Base-by-base conservation (phyloP, 2,888 invertebrate species). In the Adelphocoris suturalis region DNA sequence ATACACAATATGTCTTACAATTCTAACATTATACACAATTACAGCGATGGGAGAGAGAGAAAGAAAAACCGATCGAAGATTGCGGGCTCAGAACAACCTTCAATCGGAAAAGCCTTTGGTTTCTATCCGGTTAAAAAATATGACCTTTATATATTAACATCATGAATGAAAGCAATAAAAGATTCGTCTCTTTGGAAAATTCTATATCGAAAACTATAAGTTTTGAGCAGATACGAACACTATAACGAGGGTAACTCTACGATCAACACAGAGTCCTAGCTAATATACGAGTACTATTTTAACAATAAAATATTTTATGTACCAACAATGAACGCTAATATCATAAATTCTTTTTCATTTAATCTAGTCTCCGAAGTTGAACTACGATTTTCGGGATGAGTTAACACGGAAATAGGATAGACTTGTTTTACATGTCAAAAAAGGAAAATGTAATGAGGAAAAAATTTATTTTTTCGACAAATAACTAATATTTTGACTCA, bases 11-110 rank as follows among this genome's bases (percentile, higher is more conserved):
- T 9, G 9, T n/a, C n/a, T 61, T 61, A n/a, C n/a, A n/a, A 61
- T 14, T 52, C 16, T 14, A 14, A 52, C 52, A 52, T 52, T n/a
- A 61, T 61, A 16, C 61, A 61, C 61, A 61, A 61, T 61, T 61
- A 61, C 61, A 61, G n/a, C 61, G 19, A 61, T 9, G 61, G 61
- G 19, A 61, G 61, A 61, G 19, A 61, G 19, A 9, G 61, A n/a
- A 61, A 19, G 61, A 14, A 16, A 13, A 13, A 48, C 61, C 61
- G 61, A 61, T 19, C 16, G 61, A 61, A 61, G 61, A 61, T 61
- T 61, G 61, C 2, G 61, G 61, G 61, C 61, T 61, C 61, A 61
- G 19, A 61, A 61, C 61, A 61, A 61, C 61, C 61, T 61, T 61
- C 61, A 19, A 61, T 19, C 61, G 19, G 61, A n/a, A 19, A 61